Evolutionary conservation across 2,888 invertebrate genomes (phyloP).

Genomic region (Mythimna impura): DNA sequence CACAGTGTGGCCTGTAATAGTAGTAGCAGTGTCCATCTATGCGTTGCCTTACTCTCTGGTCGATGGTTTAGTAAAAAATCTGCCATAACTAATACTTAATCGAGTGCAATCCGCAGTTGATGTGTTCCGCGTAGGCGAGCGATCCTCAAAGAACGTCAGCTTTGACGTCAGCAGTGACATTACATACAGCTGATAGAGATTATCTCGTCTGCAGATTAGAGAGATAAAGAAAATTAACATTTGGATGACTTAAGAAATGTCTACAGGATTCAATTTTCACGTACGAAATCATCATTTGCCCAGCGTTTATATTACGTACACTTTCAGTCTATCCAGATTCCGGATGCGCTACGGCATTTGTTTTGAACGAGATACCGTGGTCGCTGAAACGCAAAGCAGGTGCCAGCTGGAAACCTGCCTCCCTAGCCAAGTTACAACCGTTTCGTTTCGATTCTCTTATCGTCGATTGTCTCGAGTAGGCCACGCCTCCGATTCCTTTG

Average conservation of each 20-base stretch:
- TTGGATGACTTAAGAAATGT: neutral
- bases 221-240: conserved; percentile 20
- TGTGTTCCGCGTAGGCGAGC: conserved; percentile 32
- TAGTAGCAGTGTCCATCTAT: neutral
- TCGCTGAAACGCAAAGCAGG: too few species aligned
- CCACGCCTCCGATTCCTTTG: too few species aligned
- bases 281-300: neutral
- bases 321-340: too few species aligned
- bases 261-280: conserved; percentile 5
- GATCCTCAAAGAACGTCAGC: conserved; percentile 4
- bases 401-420: too few species aligned
- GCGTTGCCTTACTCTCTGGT: neutral
- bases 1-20: too few species aligned
- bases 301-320: too few species aligned
- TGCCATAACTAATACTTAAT: conserved; percentile 16
- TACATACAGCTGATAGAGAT: conserved; percentile 22
- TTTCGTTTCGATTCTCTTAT: too few species aligned
- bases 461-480: too few species aligned
- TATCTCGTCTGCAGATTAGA: conserved; percentile 33
- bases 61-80: conserved; percentile 34
- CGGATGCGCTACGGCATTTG: too few species aligned
- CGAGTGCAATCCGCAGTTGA: conserved; percentile 37
- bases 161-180: conserved; percentile 37
- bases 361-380: too few species aligned
- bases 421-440: too few species aligned